Conservation (phyloP, 2,888 invertebrate species). For the Scaptomyza tumidula region DNA sequence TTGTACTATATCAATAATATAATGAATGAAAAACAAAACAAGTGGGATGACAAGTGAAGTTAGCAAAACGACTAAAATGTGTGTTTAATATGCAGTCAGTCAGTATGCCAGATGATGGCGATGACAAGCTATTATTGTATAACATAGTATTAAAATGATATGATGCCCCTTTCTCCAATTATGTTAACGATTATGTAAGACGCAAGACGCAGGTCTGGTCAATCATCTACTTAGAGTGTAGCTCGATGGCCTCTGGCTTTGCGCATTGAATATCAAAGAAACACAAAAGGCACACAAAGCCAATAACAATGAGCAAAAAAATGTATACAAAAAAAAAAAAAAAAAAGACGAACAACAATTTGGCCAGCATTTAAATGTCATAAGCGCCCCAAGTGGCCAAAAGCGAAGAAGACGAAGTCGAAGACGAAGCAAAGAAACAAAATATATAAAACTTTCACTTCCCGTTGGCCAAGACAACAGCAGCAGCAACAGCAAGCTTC, state of each 20-base stretch:
- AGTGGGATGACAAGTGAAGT: too few species aligned
- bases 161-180: constrained; percentile 33
- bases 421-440: constrained; percentile 2
- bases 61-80: too few species aligned
- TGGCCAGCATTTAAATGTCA: constrained; percentile 39
- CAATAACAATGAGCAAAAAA: constrained; percentile 21
- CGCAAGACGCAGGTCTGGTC: constrained; percentile 1
- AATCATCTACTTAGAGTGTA: constrained; percentile 12
- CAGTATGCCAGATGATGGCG: not conserved
- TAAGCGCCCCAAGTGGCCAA: constrained; percentile 31
- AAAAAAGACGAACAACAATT: constrained; percentile 18
- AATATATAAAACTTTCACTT: constrained; percentile 60
- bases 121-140: not conserved
- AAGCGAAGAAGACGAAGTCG: constrained; percentile 13
- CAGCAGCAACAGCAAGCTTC: not conserved
- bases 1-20: too few species aligned
- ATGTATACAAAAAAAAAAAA: too few species aligned
- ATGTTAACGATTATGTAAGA: constrained; percentile 20
- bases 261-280: constrained; percentile 48
- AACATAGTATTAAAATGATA: constrained; percentile 2
- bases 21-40: not conserved
- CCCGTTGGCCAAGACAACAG: constrained; percentile 25
- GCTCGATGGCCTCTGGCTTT: constrained; percentile 28
- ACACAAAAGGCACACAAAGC: constrained; percentile 1
- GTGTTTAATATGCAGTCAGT: not conserved